Evolutionary conservation across 2,888 invertebrate genomes (phyloP), one percentile per base, ranked within the genome.

Genomic region (Zootermopsis nevadensis): DNA sequence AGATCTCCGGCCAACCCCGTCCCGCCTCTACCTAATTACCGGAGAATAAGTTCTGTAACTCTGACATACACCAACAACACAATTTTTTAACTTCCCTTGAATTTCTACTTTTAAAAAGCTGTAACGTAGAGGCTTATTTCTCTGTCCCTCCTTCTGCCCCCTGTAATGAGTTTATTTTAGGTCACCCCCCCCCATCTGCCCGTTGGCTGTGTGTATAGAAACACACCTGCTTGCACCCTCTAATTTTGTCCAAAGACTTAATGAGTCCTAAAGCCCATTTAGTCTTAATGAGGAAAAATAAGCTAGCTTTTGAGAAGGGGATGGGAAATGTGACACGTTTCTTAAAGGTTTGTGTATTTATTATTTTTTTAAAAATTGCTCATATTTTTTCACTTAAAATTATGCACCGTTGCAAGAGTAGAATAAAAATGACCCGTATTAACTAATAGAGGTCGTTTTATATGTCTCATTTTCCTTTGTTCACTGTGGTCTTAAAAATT

Each of bases 261-360:
- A 83, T 83, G 83, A 83, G 81, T 83, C 77, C 83, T 83, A 82
- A 83, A 82, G 77, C 82, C 76, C 83, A 83, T 81, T 82, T 82
- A 81, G 66, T 79, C 77, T 77, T 83, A 83, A 83, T 83, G 83
- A 83, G 83, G 82, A 83, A 83, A 83, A 83, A 83, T 83, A 83
- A 83, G 81, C 81, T 81, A 81, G 81, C 66, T 79, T 79, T 79
- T 79, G 31, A 55, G 66, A n/a, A 66, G 24, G 38, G 48, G 69
- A n/a, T 77, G 82, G 72, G 53, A 53, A 82, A 83, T 83, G 83
- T 83, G 83, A 83, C 83, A 83, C 74, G 83, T 82, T 83, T 82
- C 81, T 83, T 83, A 82, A 83, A 82, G 82, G 82, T 55, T 83
- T 76, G 42, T 12, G 31, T 81, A 81, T 81, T 81, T 72, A 81